Evolutionary conservation across 92 coral and sea anemone species (phyloP).

Genomic region (Epizoanthus scotinus): DNA sequence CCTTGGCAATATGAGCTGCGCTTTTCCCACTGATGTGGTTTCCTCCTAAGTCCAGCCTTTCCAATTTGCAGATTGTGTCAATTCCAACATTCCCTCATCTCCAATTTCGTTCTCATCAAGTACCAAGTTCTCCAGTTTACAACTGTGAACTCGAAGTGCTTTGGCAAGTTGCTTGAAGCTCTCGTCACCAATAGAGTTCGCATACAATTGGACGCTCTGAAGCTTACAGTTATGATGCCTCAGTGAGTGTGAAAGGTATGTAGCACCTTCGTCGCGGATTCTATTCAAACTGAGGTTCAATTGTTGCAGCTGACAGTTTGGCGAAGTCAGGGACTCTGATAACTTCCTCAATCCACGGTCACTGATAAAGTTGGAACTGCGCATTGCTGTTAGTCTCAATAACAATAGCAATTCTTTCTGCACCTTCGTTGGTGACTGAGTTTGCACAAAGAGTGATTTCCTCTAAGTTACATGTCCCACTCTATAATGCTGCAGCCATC

Average conservation of each 20-base stretch:
- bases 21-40: constrained; percentile 41
- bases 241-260: constrained; percentile 31
- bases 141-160: constrained; percentile 40
- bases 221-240: constrained; percentile 37
- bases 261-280: constrained; percentile 31
- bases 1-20: constrained; percentile 28
- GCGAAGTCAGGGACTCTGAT: constrained; percentile 8
- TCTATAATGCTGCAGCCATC: constrained; percentile 1
- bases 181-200: constrained; percentile 37
- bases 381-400: constrained; percentile 7
- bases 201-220: constrained; percentile 23
- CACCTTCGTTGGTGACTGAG: constrained; percentile 28
- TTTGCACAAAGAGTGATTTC: constrained; percentile 28
- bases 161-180: constrained; percentile 30
- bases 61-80: constrained; percentile 51
- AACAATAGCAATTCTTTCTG: constrained; percentile 9
- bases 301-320: constrained; percentile 36
- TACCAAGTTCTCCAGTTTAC: constrained; percentile 31
- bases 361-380: constrained; percentile 25
- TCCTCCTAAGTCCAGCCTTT: constrained; percentile 20
- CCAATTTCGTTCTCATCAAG: constrained; percentile 33
- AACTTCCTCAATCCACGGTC: constrained; percentile 38
- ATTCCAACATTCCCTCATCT: constrained; percentile 33
- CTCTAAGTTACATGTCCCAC: constrained; percentile 7
- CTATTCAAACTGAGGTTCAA: constrained; percentile 37